Conservation (phyloP, 1,140 invertebrate genomes). For the Oncopeltus fasciatus region DNA sequence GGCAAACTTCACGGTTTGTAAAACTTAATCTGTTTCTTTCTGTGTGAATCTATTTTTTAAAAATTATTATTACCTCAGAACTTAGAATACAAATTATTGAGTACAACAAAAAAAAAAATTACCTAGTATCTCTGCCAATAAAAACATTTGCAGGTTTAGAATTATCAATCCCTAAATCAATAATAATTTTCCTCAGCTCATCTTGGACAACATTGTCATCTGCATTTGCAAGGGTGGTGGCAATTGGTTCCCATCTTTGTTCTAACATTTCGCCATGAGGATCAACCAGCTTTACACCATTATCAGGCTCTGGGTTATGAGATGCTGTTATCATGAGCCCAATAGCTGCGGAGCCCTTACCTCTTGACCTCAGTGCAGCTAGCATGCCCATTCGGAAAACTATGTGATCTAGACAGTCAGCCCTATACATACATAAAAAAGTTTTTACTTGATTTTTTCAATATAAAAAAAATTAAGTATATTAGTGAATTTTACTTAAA, state of each 20-base stretch:
- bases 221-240: conserved; percentile 70
- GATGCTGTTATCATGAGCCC: conserved; percentile 99
- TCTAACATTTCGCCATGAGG: conserved; percentile 93
- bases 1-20: no score
- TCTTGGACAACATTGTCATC: conserved; percentile 34
- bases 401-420: conserved; percentile 67
- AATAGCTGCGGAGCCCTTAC: conserved; percentile 56
- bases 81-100: no score
- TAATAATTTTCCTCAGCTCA: conserved; percentile 37
- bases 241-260: conserved; percentile 73
- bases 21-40: not conserved
- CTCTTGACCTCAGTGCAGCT: conserved; percentile 70
- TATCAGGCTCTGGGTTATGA: conserved; percentile 91
- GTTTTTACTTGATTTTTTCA: not conserved
- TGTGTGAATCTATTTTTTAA: not conserved
- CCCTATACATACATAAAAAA: conserved; percentile 40
- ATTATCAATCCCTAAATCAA: conserved; percentile 50
- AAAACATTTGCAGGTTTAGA: conserved; percentile 44
- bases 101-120: conserved; percentile 13
- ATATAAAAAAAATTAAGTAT: conserved; percentile 18
- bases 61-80: no score
- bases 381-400: conserved; percentile 85
- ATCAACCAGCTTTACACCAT: conserved; percentile 94
- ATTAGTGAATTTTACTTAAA: not conserved
- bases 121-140: conserved; percentile 64